Evolutionary conservation across 2,113 vertebrate genomes (phyloP).

Genomic region (Engraulis encrasicolus): DNA sequence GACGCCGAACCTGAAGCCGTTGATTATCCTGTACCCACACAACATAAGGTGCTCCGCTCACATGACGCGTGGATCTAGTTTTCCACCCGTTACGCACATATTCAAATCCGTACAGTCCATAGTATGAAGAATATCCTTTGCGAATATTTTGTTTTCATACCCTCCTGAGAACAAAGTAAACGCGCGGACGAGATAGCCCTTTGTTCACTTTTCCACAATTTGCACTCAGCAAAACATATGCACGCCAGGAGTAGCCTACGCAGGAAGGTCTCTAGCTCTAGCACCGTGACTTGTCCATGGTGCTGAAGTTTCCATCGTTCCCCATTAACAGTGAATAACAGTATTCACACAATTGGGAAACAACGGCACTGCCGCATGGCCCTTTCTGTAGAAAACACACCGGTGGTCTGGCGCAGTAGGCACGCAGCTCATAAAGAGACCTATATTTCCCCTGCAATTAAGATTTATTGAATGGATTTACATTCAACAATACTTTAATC

Average conservation of each 20-base stretch:
- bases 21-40: slow-evolving; percentile 28
- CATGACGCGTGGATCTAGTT: slow-evolving; percentile 28
- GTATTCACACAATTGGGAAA: neutral
- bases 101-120: neutral
- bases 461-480: slow-evolving; percentile 48
- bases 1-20: slow-evolving; percentile 22
- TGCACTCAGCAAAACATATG: neutral
- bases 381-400: neutral
- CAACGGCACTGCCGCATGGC: neutral
- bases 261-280: neutral
- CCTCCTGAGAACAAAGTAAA: neutral
- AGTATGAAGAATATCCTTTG: neutral
- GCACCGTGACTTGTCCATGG: slow-evolving; percentile 70
- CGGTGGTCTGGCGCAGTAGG: neutral
- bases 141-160: neutral
- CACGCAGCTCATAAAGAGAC: neutral
- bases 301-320: slow-evolving; percentile 62
- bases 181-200: neutral
- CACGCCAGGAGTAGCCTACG: neutral
- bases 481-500: slow-evolving; percentile 32
- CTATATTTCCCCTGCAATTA: neutral
- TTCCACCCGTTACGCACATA: slow-evolving; percentile 4
- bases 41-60: slow-evolving; percentile 32
- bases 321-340: neutral
- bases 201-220: neutral